Evolutionary conservation across 1,140 invertebrate genomes (phyloP), one percentile per base, ranked within the genome.

Genomic region (Atta cephalotes): DNA sequence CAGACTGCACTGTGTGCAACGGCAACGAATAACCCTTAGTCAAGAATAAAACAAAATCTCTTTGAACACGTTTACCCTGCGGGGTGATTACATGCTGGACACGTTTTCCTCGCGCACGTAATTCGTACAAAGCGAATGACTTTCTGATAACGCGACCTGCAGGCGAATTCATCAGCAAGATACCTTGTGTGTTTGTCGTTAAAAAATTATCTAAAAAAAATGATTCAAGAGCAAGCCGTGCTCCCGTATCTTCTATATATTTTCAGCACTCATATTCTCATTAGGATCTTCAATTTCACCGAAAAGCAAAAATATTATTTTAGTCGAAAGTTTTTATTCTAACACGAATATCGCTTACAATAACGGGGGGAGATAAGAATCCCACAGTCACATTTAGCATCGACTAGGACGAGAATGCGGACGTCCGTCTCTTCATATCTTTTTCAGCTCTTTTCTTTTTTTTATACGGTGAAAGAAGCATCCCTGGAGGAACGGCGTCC

Each of bases 351-450:
- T 56, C 28, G 49, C 49, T n/a, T 3, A 18, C 51, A 10, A 28
- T 53, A 28, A 28, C 31, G 31, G 31, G 31, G 31, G 31, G 31
- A 74, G 53, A 60, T 39, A 35, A 56, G 53, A 56, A 62, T 77
- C 16, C n/a, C 31, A 18, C 53, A 16, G 72, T n/a, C 53, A 77
- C 56, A 62, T 63, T 78, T 63, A 45, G 21, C 76, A 35, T 35
- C 31, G 21, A 45, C 56, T 16, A 31, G 39, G 31, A 62, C 35
- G 56, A 62, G 14, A 62, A 21, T 1, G 72, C 70, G 12, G 31
- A 63, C 56, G 56, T 60, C 70, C 35, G 16, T 74, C 25, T 12
- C 21, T 51, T 51, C 49, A 25, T 62, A 45, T 74, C 25, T 62
- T 35, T 35, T 74, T 74, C 60, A 68, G n/a, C 35, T 18, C 7